A percentile compares a stretch with the other conserved stretches of the same genome.
Evolutionary conservation across 2,888 invertebrate genomes (phyloP).

Genomic region (Tenthredo mesomela): DNA sequence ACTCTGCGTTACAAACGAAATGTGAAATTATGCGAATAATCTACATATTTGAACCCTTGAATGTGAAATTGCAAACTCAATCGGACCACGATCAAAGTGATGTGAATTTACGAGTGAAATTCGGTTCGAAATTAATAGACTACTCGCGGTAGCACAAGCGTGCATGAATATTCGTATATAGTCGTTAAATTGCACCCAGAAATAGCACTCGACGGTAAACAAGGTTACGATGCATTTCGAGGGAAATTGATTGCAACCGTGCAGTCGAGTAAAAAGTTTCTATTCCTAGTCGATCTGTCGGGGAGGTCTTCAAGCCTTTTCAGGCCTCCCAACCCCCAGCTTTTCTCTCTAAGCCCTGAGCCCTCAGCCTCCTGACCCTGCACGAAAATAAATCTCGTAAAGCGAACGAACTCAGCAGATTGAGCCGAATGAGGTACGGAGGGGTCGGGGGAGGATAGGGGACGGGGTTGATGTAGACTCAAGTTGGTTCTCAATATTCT

Average conservation of each 20-base stretch:
- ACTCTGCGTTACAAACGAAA: background rate
- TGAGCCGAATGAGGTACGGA: conserved; percentile 38
- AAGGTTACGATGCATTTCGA: conserved; percentile 45
- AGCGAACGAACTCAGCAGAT: conserved; percentile 54
- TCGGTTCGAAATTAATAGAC: conserved; percentile 42
- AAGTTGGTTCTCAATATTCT: conserved; percentile 58
- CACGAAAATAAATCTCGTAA: conserved; percentile 54
- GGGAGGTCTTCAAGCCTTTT: conserved; percentile 34
- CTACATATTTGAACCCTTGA: background rate
- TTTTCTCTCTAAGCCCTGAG: conserved; percentile 17
- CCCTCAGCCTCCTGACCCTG: conserved; percentile 46
- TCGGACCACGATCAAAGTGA: conserved; percentile 37
- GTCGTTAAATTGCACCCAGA: conserved; percentile 42
- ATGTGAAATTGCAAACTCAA: conserved; percentile 35
- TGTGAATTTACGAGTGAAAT: conserved; percentile 39
- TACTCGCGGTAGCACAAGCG: background rate
- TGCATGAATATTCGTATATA: conserved; percentile 46
- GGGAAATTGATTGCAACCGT: conserved; percentile 46
- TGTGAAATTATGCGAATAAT: conserved; percentile 45
- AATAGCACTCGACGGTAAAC: conserved; percentile 31
- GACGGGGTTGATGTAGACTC: conserved; percentile 41
- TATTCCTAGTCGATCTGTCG: conserved; percentile 27
- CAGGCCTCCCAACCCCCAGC: conserved; percentile 13
- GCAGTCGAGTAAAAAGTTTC: conserved; percentile 30
- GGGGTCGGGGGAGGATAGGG: background rate